Evolutionary conservation across 2,797 vertebrate species (phyloP).

Genomic region (Myiotriccus ornatus): DNA sequence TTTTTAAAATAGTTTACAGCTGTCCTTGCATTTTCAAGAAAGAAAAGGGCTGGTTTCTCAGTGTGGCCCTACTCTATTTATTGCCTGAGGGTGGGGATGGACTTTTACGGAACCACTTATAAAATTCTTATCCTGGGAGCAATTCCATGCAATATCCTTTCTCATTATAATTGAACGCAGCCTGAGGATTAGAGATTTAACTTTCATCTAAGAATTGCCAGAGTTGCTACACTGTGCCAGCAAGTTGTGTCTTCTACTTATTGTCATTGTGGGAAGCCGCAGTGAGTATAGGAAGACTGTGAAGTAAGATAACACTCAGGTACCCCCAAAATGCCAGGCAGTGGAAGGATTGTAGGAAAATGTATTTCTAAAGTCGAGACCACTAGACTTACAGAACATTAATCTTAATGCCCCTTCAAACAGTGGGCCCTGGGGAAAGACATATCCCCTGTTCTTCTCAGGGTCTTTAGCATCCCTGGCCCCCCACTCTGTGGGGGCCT

Average conservation of each 20-base stretch:
- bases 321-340: too few species aligned
- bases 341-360: too few species aligned
- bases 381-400: too few species aligned
- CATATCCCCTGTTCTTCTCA: too few species aligned
- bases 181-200: not conserved
- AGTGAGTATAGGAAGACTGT: not conserved
- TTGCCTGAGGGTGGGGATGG: not conserved
- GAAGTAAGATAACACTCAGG: too few species aligned
- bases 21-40: not conserved
- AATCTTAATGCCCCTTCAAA: too few species aligned
- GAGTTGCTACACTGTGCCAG: not conserved
- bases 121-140: slow-evolving; percentile 2
- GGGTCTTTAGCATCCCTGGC: too few species aligned
- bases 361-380: too few species aligned
- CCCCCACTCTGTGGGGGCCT: too few species aligned
- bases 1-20: not conserved
- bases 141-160: not conserved
- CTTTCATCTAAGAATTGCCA: not conserved
- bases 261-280: not conserved
- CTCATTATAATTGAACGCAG: not conserved
- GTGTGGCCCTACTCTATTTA: accelerated
- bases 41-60: not conserved
- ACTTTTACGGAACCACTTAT: not conserved
- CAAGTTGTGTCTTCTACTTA: not conserved
- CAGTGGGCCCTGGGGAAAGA: too few species aligned